Base-by-base conservation (phyloP, 1,140 invertebrate species). In the Ptiloglossa arizonensis region DNA sequence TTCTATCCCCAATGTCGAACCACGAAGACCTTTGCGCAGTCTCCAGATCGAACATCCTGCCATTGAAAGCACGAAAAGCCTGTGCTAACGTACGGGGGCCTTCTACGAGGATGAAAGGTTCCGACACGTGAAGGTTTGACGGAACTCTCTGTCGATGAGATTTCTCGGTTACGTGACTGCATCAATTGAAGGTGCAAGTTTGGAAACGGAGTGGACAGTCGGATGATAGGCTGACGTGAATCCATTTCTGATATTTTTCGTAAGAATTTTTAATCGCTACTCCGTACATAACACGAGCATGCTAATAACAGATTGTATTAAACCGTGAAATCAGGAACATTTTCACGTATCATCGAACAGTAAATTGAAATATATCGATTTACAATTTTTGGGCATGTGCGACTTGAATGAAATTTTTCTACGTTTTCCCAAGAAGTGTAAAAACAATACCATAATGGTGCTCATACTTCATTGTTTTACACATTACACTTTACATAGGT, bases 21-120 rank as follows among this genome's bases (percentile, higher is more conserved):
- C 50, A 44, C 68, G 11, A 66, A 22, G n/a, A 44, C 38, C 71
- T 79, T 56, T 75, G 77, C 72, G 72, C 72, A 79, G 60, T 67
- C 70, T 79, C 77, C 71, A 63, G 59, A 78, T 72, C 75, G 75
- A 78, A 64, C 75, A 72, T 78, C 68, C 75, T 72, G 44, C 68
- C 38, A 56, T 35, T 54, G 68, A 72, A 19, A 56, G 44, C 56
- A 44, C 57, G 57, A 32, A 46, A 54, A 38, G 38, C 64, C 2
- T 15, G 52, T 1, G 19, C 38, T 24, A n/a, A 24, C 62, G 24
- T 13, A 27, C n/a, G 24, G 15, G 13, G 13, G 1, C 22, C 63
- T 38, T 41, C 63, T 19, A 17, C 63, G n/a, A n/a, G 63, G 52
- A 75, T 67, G 63, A 75, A 75, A 68, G 38, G 63, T 35, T 56